Conservation (phyloP, 2,113 vertebrate species). For the Pelecanus crispus region DNA sequence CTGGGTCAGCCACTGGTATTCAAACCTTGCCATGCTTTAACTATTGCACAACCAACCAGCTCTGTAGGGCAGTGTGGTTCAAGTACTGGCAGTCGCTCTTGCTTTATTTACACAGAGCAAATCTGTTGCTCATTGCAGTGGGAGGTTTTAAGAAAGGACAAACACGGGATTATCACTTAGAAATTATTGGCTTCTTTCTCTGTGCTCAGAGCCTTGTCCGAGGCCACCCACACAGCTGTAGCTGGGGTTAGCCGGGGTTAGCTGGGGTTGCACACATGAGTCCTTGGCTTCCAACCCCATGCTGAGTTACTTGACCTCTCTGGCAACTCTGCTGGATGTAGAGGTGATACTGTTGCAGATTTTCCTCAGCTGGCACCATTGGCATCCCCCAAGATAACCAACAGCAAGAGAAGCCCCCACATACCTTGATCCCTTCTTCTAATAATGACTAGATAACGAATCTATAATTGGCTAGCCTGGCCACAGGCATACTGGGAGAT, state of each 20-base stretch:
- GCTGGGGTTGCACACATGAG: neutral
- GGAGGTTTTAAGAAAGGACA: neutral
- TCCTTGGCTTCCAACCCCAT: neutral
- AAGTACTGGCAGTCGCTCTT: neutral
- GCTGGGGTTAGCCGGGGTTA: neutral
- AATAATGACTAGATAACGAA: neutral
- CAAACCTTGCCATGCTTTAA: neutral
- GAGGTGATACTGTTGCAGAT: neutral
- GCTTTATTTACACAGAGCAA: neutral
- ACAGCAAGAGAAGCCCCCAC: neutral
- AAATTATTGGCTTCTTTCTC: neutral
- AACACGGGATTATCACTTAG: neutral
- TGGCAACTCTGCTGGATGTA: neutral
- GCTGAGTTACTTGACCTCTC: accelerated
- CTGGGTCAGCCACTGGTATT: neutral
- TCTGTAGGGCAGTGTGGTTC: neutral
- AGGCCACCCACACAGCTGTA: neutral
- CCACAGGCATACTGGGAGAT: neutral
- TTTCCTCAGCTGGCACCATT: neutral
- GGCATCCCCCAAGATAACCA: neutral
- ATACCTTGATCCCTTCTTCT: neutral
- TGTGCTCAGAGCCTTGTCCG: neutral
- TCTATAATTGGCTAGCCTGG: neutral
- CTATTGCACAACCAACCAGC: neutral
- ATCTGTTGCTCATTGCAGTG: neutral